A percentile compares a stretch with the other conserved stretches of the same genome.
Evolutionary conservation across 2,888 invertebrate species (phyloP).

Genomic region (Phymatocera aterrima): DNA sequence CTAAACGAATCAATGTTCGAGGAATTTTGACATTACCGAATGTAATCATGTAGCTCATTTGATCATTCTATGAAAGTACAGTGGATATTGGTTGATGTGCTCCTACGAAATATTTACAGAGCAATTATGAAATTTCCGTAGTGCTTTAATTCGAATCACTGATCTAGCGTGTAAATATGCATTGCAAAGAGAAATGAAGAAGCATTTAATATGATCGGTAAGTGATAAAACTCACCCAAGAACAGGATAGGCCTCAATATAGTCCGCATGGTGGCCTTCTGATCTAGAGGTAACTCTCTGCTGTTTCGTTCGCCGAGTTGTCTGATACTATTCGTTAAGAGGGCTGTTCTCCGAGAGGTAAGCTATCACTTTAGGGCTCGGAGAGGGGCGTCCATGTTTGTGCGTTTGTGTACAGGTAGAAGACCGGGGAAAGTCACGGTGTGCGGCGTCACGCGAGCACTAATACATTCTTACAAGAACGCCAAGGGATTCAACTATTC

Average conservation of each 20-base stretch:
- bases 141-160: background rate
- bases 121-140: background rate
- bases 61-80: background rate
- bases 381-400: constrained; percentile 19
- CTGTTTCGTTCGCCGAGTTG: constrained; percentile 49
- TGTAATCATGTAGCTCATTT: background rate
- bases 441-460: constrained; percentile 34
- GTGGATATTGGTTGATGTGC: background rate
- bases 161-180: background rate
- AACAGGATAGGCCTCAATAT: constrained; percentile 48
- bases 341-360: constrained; percentile 41
- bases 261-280: constrained; percentile 53
- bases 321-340: constrained; percentile 49
- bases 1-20: background rate
- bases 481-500: constrained; percentile 48
- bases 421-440: constrained; percentile 37
- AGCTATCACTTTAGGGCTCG: constrained; percentile 26
- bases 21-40: background rate
- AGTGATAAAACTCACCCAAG: constrained; percentile 51
- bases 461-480: background rate
- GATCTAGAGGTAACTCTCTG: constrained; percentile 46
- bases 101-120: background rate
- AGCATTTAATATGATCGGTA: background rate
- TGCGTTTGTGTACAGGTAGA: constrained; percentile 24
- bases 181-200: background rate